These are phyloP conservation scores for Mormyrops boulengeri DNA, from an alignment of 2,797 vertebrate genomes.

Conservation along the genomic window DNA sequence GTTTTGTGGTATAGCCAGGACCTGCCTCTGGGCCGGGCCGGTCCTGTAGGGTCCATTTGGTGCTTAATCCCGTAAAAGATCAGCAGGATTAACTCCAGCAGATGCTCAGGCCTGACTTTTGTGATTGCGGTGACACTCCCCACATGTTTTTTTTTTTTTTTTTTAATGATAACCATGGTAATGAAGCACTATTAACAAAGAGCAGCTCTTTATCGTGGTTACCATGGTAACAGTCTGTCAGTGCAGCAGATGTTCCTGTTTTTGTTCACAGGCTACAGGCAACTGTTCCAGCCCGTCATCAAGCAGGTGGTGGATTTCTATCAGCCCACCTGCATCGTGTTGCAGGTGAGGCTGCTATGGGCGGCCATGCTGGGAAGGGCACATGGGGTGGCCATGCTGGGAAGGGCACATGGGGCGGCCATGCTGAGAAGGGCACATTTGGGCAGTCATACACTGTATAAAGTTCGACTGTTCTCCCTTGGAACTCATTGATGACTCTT, in stretches of 20 bases:
- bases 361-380: background rate
- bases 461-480: background rate
- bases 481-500: background rate
- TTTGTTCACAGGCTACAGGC: constrained; percentile 78
- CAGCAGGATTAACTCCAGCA: background rate
- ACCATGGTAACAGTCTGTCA: background rate
- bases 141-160: too few species aligned
- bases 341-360: constrained; percentile 72
- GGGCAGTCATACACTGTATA: background rate
- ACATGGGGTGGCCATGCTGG: background rate
- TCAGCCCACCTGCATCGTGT: constrained; percentile 94
- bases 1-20: background rate
- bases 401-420: background rate
- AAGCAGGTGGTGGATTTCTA: constrained; percentile 98
- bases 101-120: background rate
- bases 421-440: background rate
- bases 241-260: background rate
- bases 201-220: background rate
- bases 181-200: background rate
- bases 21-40: background rate
- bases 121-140: background rate
- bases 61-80: background rate
- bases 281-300: constrained; percentile 95
- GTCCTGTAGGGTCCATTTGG: background rate
- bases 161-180: background rate